Base-by-base conservation (phyloP, 2,113 vertebrate species). In the Hirundichthys speculiger region DNA sequence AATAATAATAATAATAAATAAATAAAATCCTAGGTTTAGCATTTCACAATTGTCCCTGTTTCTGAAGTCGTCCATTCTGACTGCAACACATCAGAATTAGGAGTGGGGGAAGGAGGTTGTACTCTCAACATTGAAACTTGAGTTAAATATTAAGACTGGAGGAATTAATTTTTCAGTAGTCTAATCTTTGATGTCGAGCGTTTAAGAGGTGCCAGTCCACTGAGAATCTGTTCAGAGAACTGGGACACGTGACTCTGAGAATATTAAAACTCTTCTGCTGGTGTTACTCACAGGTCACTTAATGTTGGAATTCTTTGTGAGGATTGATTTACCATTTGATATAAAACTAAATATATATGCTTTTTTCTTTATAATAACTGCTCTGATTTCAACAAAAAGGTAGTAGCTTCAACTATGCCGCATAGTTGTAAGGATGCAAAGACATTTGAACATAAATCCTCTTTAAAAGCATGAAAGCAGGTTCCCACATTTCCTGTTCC, bases 141-240 rank as follows among this genome's bases (percentile, higher is more conserved):
- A 46, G 65, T 82, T 83, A 83, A 90, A 89, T 86, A 90, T 90
- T 84, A 77, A 88, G 73, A 79, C 40, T n/a, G 39, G 57, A 16
- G 39, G 58, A 76, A 84, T 90, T 14, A 49, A 85, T 71, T 66
- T 89, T 90, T 88, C 43, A 87, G 51, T 13, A 34, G n/a, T 70
- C 54, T 73, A 73, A 84, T 75, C 73, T 75, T 70, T 56, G 46
- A 82, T 67, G 67, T 54, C 53, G 43, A 65, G 58, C 21, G 18
- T 70, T 79, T 58, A 50, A 56, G 59, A 66, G 45, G 59, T 64
- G 52, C n/a, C 9, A 3, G 22, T 53, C 58, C 43, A 54, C 20
- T 59, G 64, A 69, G 60, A 58, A 67, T 61, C 12, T 47, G 41
- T 61, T 57, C 12, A 42, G 41, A 43, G n/a, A 69, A 66, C 42